These are phyloP conservation scores for Oscarella lobularis DNA, from an alignment of 37 sponge, comb jelly and placozoan genomes.

Conservation along the genomic window DNA sequence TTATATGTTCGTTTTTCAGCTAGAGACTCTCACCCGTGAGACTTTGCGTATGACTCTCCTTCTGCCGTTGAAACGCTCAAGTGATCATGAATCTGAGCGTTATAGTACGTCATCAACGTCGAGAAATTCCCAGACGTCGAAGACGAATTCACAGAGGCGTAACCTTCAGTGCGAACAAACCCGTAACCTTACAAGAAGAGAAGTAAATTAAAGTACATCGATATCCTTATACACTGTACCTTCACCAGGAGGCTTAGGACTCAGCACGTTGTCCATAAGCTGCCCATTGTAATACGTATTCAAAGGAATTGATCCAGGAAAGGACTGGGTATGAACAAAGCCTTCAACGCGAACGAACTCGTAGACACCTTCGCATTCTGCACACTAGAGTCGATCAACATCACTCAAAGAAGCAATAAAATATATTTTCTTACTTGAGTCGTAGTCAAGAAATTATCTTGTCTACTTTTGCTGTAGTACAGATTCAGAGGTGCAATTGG, in stretches of 20 bases:
- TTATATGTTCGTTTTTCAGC: too few relatives aligned
- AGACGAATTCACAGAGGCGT: not conserved
- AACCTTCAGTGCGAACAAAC: constrained; percentile 2
- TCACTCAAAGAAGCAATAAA: not conserved
- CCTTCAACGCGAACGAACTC: constrained; percentile 5
- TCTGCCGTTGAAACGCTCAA: not conserved
- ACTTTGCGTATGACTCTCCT: not conserved
- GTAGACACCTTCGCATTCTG: constrained; percentile 5
- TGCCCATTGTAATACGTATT: constrained; percentile 9
- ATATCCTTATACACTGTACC: not conserved
- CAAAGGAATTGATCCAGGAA: not conserved
- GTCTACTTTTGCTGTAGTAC: not conserved
- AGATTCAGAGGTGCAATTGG: not conserved
- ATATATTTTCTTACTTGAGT: constrained; percentile 3
- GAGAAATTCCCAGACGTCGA: not conserved
- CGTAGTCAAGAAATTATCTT: constrained; percentile 4
- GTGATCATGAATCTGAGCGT: constrained; percentile 1
- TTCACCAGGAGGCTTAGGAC: not conserved
- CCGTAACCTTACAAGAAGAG: constrained; percentile 3
- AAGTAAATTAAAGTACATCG: not conserved
- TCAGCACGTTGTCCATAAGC: not conserved
- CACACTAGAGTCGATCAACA: constrained; percentile 1
- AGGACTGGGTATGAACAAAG: not conserved
- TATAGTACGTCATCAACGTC: not conserved
- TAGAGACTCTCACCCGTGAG: not conserved